phyloP scores from a whole-genome alignment of 64 coral and sea anemone species.

The Pachyseris speciosa region DNA sequence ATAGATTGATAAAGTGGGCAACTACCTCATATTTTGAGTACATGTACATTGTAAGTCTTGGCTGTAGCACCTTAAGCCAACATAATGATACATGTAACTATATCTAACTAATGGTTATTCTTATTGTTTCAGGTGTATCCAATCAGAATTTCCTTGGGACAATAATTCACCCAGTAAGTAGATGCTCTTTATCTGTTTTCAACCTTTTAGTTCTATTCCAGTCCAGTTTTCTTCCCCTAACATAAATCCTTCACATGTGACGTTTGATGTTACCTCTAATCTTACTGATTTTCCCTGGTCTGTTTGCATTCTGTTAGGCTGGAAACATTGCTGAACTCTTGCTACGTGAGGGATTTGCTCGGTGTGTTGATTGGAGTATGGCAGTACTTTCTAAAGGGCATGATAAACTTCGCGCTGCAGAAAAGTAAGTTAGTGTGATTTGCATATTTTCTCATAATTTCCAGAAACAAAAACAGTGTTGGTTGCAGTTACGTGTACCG shows the following conservation, averaged over 20 bases:
- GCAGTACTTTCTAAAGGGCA: slow-evolving; percentile 86
- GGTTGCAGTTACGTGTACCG: no score
- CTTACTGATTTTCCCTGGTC: not conserved
- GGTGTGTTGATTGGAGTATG: slow-evolving; percentile 99
- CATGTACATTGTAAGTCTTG: no score
- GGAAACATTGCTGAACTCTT: slow-evolving; percentile 95
- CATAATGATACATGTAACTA: no score
- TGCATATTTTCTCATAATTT: not conserved
- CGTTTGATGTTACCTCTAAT: not conserved
- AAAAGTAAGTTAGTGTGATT: slow-evolving; percentile 70
- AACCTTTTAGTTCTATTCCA: not conserved
- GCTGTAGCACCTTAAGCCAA: no score
- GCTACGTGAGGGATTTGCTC: slow-evolving; percentile 92
- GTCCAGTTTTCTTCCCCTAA: no score
- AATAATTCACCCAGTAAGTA: slow-evolving; percentile 95
- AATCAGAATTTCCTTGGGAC: slow-evolving; percentile 93
- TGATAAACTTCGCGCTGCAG: slow-evolving; percentile 76
- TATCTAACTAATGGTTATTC: no score
- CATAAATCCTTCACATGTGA: no score
- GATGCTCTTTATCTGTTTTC: not conserved
- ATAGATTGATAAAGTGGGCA: no score
- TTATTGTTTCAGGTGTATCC: slow-evolving; percentile 80
- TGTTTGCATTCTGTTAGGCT: slow-evolving; percentile 64
- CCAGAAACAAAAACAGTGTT: no score
- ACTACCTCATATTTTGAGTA: no score